Evolutionary conservation across 2,113 vertebrate genomes (phyloP), one percentile per base, ranked within the genome.

Genomic region (Kobus ellipsiprymnus): DNA sequence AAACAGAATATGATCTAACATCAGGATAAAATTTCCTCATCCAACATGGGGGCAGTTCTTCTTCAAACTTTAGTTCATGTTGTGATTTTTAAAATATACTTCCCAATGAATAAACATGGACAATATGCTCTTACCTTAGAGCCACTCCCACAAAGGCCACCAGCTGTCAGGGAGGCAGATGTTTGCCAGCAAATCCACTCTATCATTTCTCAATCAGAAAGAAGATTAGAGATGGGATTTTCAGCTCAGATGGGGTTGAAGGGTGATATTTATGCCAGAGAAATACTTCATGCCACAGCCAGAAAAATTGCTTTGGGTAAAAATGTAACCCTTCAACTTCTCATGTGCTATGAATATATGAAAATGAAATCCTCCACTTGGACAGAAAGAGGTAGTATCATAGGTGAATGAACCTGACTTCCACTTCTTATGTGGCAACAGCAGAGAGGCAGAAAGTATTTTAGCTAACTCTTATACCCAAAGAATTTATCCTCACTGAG

Each of bases 161-260:
- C 60, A 59, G 92, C 95, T 97, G 97, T 90, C 98, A 84, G 85
- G 0, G 8, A 92, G 90, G 96, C 95, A 97, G 95, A 84, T 90
- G 95, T 84, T 97, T 60, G 29, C 74, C 40, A 3, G 91, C 86
- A 95, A 97, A 98, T 93, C 96, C 83, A 95, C 98, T 97, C 97
- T 91, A 97, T 98, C 98, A 97, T 97, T 97, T 97, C 94, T 97
- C 92, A 97, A 98, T 98, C 98, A 98, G 95, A 97, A 93, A 98
- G 95, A 96, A 98, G 95, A 98, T 98, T 97, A 98, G 97, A 98
- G 94, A 96, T 94, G 97, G 95, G 97, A 98, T 97, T 98, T 98
- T 97, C 91, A 97, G 94, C 96, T 98, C 97, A 95, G 91, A 97
- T 77, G 78, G 90, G 93, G 95, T 96, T 87, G 96, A 93, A 97